Percentiles rank a stretch among this genome's conserved stretches.
These are phyloP conservation scores for Callipepla californica DNA, from an alignment of 2,113 vertebrate species.

Conservation along the genomic window DNA sequence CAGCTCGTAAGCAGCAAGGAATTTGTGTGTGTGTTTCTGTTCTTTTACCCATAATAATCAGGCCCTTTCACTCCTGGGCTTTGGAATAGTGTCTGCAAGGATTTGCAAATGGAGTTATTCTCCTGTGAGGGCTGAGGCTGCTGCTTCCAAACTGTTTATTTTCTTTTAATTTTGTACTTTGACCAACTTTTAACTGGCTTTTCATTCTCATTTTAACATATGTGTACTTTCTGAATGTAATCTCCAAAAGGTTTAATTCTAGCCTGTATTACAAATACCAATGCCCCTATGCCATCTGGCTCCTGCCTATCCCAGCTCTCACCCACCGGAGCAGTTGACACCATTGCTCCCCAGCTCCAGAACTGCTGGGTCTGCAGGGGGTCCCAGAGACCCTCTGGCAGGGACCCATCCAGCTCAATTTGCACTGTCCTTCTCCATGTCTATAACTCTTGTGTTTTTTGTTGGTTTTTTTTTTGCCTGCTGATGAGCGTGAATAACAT, in stretches of 20 bases:
- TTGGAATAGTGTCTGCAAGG: neutral
- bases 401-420: neutral
- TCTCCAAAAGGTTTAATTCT: neutral
- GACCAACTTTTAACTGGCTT: conserved; percentile 7
- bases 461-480: neutral
- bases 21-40: neutral
- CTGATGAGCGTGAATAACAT: neutral
- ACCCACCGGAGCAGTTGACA: neutral
- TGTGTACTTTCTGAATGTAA: neutral
- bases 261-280: neutral
- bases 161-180: conserved; percentile 14
- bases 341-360: rapidly evolving
- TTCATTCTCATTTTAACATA: conserved; percentile 28
- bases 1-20: neutral
- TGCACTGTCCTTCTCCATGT: neutral
- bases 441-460: neutral
- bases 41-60: neutral
- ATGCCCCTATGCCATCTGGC: neutral
- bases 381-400: neutral
- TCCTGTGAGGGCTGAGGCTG: neutral
- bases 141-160: conserved; percentile 31
- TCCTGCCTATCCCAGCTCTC: neutral
- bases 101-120: neutral
- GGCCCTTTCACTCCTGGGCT: neutral
- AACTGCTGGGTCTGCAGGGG: conserved; percentile 18